Evolutionary conservation across 2,888 invertebrate genomes (phyloP), one percentile per base, ranked within the genome.

Genomic region (Venustoraphidia nigricollis): DNA sequence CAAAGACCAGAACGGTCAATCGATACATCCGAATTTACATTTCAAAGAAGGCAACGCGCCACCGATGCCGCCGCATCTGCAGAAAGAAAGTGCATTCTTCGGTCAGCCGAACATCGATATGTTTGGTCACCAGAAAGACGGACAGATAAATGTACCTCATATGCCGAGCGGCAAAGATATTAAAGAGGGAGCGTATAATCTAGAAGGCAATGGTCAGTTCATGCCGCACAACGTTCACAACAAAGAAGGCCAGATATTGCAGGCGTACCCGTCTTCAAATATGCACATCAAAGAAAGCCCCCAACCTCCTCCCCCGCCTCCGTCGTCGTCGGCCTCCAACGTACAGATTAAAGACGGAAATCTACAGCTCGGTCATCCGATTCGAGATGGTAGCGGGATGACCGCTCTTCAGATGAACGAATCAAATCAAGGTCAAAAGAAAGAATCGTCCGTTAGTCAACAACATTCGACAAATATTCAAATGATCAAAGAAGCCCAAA

Each of bases 201-300:
- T 27, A 27, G 27, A 27, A 3, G 27, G 27, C 6, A 27, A 6
- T 6, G 6, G 27, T 36, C 43, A 63, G 36, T 65, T 60, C 50
- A 53, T 62, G 51, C 63, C 63, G 2, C 62, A 61, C 44, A 58
- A 56, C 44, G 55, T 59, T 48, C 58, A 52, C 38, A 47, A 52
- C 38, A 47, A 57, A 27, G 62, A 62, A 49, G 62, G 62, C 17
- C 58, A 57, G 17, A 55, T 62, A 27, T 27, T 27, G 6, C 27
- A 27, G 27, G 27, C 34, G 55, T 56, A 47, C 63, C 59, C 49
- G 58, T 58, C n/a, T 56, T 62, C 51, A 64, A 64, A 53, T 62
- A 65, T 34, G 52, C 52, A 10, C 50, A 55, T 36, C 53, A 54
- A 50, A 54, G 54, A 34, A 48, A 35, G 47, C 27, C 44, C 40